These are phyloP conservation scores for Nemotelus pantherinus DNA, from an alignment of 2,888 invertebrate genomes.

Conservation along the genomic window DNA sequence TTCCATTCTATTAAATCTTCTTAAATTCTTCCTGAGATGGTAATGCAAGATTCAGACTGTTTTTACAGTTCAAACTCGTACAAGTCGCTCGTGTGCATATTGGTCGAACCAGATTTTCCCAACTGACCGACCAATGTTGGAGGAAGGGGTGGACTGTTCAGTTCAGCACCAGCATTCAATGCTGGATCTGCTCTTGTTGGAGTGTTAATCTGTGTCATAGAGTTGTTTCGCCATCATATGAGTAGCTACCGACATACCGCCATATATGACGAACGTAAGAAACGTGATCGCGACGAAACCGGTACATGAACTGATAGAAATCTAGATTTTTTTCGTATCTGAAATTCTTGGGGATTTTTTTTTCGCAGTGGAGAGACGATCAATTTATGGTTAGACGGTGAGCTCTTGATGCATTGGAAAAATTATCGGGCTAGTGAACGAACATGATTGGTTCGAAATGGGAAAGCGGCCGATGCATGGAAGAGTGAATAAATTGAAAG, in stretches of 20 bases:
- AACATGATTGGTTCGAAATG: no score
- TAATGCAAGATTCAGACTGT: constrained; percentile 11
- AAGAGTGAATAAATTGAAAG: no score
- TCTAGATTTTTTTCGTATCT: not conserved
- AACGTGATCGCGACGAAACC: constrained; percentile 15
- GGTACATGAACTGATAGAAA: constrained; percentile 21
- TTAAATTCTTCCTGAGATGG: constrained; percentile 29
- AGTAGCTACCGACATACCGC: not conserved
- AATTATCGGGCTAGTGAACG: no score
- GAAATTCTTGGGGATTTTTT: no score
- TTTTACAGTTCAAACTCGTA: not conserved
- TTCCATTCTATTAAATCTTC: constrained; percentile 26
- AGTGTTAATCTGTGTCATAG: constrained; percentile 21
- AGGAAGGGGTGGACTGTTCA: constrained; percentile 14
- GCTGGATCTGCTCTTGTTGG: not conserved
- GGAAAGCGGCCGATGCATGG: no score
- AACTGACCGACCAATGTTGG: not conserved
- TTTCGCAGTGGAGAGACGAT: no score
- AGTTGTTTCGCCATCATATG: not conserved
- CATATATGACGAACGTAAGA: not conserved
- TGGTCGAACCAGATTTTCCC: constrained; percentile 15
- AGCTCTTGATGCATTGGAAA: no score
- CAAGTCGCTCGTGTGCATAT: not conserved
- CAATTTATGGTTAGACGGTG: no score
- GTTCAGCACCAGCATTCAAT: not conserved